A percentile compares a stretch with the other conserved stretches of the same genome.
phyloP scores from a whole-genome alignment of 2,113 vertebrate species.

The Casuarius casuarius region DNA sequence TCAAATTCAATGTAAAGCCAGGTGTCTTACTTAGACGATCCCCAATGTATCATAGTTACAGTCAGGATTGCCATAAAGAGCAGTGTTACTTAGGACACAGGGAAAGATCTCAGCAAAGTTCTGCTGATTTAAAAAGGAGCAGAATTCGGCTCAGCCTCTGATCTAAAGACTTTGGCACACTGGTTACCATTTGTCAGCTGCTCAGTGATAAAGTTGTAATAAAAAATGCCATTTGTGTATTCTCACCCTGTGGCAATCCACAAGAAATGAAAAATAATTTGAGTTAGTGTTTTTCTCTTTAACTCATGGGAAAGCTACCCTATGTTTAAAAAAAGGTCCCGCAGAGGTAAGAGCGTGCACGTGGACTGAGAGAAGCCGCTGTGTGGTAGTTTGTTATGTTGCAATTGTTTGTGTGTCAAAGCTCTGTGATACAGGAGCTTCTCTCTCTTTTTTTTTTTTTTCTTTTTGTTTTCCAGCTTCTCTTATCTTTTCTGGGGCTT shows the following conservation, averaged over 20 bases:
- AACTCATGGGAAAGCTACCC: neutral
- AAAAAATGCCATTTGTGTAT: neutral
- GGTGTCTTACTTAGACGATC: neutral
- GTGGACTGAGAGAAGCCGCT: neutral
- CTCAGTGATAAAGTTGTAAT: neutral
- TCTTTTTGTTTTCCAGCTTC: too few species aligned
- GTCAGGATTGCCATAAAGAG: neutral
- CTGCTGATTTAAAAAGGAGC: neutral
- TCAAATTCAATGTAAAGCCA: neutral
- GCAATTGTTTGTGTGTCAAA: neutral
- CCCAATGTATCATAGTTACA: neutral
- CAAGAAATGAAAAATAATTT: neutral
- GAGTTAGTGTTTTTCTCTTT: neutral
- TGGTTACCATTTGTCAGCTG: constrained; percentile 6
- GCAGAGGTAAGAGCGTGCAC: neutral
- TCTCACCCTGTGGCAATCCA: neutral
- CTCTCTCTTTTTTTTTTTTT: neutral
- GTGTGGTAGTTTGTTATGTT: neutral
- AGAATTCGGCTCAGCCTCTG: neutral
- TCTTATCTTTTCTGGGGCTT: neutral
- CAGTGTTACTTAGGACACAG: neutral
- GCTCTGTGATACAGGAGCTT: neutral
- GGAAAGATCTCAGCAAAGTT: neutral
- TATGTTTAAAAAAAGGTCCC: neutral
- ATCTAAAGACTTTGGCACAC: neutral